A percentile compares a stretch with the other conserved stretches of the same genome.
These are phyloP conservation scores for Odontomyia ornata DNA, from an alignment of 2,888 invertebrate genomes.

Conservation along the genomic window DNA sequence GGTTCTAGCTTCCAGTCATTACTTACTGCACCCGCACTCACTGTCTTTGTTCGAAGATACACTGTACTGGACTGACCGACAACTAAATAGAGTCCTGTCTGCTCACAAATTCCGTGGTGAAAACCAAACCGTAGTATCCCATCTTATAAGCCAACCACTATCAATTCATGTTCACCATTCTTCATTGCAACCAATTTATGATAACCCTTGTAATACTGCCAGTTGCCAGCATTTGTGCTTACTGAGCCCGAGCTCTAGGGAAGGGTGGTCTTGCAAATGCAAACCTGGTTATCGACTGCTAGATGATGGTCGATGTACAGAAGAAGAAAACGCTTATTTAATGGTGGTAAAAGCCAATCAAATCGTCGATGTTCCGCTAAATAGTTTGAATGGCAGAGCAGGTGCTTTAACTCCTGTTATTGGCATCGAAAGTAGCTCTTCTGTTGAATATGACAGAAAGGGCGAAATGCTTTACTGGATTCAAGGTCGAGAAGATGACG, in stretches of 20 bases:
- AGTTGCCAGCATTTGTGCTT: constrained; percentile 92
- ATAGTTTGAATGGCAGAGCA: constrained; percentile 77
- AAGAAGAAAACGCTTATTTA: constrained; percentile 88
- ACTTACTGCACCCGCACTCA: constrained; percentile 94
- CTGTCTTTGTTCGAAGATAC: constrained; percentile 95
- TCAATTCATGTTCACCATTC: constrained; percentile 97
- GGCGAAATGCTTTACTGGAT: constrained; percentile 88
- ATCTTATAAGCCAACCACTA: constrained; percentile 92
- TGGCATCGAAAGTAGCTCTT: constrained; percentile 85
- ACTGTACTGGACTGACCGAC: constrained; percentile 95
- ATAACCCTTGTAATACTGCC: constrained; percentile 78
- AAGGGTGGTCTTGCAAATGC: constrained; percentile 88
- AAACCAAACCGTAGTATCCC: constrained; percentile 93
- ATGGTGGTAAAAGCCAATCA: constrained; percentile 91
- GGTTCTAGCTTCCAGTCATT: constrained; percentile 87
- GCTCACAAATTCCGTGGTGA: constrained; percentile 92
- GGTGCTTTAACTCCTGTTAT: constrained; percentile 87
- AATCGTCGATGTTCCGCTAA: constrained; percentile 84
- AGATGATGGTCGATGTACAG: constrained; percentile 76
- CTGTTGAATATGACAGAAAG: constrained; percentile 91
- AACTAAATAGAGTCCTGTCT: constrained; percentile 87
- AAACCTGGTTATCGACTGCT: constrained; percentile 82
- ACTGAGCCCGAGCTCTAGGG: constrained; percentile 76
- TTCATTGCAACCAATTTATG: constrained; percentile 83
- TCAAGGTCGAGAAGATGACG: constrained; percentile 79